Base-by-base conservation (phyloP, 2,888 invertebrate species). In the Epinotia demarniana region DNA sequence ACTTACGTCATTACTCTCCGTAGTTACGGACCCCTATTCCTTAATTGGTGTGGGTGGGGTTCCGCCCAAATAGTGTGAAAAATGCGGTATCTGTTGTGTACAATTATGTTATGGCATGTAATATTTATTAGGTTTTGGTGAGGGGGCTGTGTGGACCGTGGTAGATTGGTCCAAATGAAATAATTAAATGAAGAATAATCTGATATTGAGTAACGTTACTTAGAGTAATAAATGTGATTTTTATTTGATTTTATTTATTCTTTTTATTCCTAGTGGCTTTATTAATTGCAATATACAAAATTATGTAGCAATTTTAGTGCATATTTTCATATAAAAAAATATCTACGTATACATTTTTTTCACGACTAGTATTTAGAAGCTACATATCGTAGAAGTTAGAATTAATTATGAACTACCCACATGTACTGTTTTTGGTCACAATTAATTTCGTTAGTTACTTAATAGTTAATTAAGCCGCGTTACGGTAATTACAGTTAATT, bases 31-130 rank as follows among this genome's bases (percentile, higher is more conserved):
- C 73, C 73, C 77, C 68, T 27, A 64, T 76, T 64, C 66, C 43
- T 71, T 77, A 78, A 78, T 78, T 77, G 60, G 27, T 67, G 69
- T 67, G 75, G 74, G 72, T 61, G 77, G 66, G 75, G 75, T 71
- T 2, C 58, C 70, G 46, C 33, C 72, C 64, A 70, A 70, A 68
- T 61, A 57, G 69, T 69, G 68, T 69, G 75, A 77, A 75, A 69
- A 75, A 75, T 75, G 69, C 62, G 27, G 64, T 74, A 53, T 72
- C 75, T 67, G 61, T 66, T 66, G 60, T 64, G 49, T 66, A 53
- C 72, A 57, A 67, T 75, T 75, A 72, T 46, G 75, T 62, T 70
- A 57, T 71, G 46, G 66, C 71, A 75, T 72, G 75, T 75, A 75
- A 72, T 75, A 71, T 75, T 75, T 75, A 75, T 75, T 75, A 61